Conservation (phyloP, 2,113 vertebrate genomes). For the Fukomys damarensis region DNA sequence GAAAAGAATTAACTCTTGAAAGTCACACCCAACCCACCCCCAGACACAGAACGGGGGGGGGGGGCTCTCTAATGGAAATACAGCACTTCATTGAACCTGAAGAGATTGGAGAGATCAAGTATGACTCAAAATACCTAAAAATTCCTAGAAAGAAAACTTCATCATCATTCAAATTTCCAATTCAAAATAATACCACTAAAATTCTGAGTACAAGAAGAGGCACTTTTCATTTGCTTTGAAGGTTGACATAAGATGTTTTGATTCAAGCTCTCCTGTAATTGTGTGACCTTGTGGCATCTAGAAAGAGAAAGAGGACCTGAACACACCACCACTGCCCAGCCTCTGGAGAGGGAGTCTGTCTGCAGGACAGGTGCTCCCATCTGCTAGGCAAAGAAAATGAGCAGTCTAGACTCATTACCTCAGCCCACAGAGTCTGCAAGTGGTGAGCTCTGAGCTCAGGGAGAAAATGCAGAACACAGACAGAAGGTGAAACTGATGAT, state of each 20-base stretch:
- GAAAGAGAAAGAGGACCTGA: conserved; percentile 15
- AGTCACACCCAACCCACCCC: neutral
- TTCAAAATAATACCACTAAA: conserved; percentile 6
- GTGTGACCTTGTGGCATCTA: conserved; percentile 56
- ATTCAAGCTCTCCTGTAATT: conserved; percentile 50
- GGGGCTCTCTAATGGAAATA: conserved; percentile 22
- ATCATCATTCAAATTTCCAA: neutral
- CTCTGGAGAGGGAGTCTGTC: neutral
- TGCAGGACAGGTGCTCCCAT: conserved; percentile 45
- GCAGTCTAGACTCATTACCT: conserved; percentile 65
- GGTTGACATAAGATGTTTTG: conserved; percentile 35
- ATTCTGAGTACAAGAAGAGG: neutral
- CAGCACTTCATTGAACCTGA: neutral
- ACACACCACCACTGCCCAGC: neutral
- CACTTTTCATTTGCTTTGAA: conserved; percentile 29
- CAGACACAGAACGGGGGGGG: too few relatives aligned
- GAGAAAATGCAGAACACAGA: conserved; percentile 27
- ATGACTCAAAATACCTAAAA: neutral
- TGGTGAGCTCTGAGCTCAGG: neutral
- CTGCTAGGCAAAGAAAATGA: conserved; percentile 53
- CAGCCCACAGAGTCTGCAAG: conserved; percentile 28
- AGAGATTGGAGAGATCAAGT: neutral
- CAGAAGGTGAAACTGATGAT: conserved; percentile 42
- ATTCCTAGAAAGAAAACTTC: conserved; percentile 39
- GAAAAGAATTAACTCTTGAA: conserved; percentile 9